Percentiles rank a stretch among this genome's conserved stretches.
Conservation (phyloP, 2,113 vertebrate genomes). For the Chlamydotis undulata region DNA sequence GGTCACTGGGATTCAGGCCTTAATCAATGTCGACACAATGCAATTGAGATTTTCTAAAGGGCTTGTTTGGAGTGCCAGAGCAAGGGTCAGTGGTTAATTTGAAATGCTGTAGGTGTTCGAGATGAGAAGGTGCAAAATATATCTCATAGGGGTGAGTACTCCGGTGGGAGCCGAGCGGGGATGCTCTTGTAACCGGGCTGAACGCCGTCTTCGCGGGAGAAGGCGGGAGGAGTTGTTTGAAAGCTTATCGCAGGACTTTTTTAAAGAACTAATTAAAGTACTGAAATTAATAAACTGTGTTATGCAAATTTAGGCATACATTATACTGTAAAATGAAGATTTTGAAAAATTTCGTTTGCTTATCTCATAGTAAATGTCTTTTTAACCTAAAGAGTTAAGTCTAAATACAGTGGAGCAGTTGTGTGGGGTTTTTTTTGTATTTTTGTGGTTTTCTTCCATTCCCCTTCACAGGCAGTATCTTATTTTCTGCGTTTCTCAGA, state of each 20-base stretch:
- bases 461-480: background rate
- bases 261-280: background rate
- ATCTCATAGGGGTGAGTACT: background rate
- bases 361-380: too few species aligned
- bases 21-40: constrained; percentile 86
- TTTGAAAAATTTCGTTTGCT: background rate
- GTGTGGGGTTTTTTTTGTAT: too few species aligned
- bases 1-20: constrained; percentile 80
- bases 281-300: background rate
- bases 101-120: constrained; percentile 63
- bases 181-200: background rate
- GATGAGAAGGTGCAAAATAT: constrained; percentile 45
- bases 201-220: background rate
- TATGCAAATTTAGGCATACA: too few species aligned
- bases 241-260: background rate
- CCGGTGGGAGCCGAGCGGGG: background rate
- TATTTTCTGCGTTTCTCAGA: background rate
- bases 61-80: constrained; percentile 70
- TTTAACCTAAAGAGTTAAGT: background rate
- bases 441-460: too few species aligned
- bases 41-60: constrained; percentile 75
- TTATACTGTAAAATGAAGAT: background rate
- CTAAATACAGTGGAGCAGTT: background rate
- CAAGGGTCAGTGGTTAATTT: constrained; percentile 73
- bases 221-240: background rate